phyloP scores from a whole-genome alignment of 2,797 vertebrate species.

The Pristis pectinata region DNA sequence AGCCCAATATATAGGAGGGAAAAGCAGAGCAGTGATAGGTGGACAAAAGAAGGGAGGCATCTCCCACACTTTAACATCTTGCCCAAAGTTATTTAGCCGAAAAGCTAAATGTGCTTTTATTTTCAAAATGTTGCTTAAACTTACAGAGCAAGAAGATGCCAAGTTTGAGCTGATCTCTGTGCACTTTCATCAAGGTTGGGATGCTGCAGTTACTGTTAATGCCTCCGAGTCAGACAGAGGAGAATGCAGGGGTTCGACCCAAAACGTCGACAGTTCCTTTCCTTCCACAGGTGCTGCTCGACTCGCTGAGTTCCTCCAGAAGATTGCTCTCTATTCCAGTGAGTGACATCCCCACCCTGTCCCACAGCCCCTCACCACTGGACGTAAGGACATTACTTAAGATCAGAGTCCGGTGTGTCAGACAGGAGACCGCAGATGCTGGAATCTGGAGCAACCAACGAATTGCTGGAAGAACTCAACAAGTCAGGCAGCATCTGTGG shows the following conservation, averaged over 20 bases:
- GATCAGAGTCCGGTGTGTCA: neutral
- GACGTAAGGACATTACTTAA: neutral
- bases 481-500: no score
- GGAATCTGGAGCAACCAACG: no score
- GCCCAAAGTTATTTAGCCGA: neutral
- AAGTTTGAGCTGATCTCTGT: neutral
- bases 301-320: no score
- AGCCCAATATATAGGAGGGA: no score
- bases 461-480: no score
- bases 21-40: no score
- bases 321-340: no score
- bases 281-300: no score
- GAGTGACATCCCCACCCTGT: neutral
- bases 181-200: neutral
- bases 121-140: neutral
- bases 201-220: neutral
- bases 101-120: neutral
- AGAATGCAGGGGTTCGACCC: no score
- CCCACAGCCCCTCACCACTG: neutral
- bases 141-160: neutral
- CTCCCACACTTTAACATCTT: neutral
- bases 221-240: neutral
- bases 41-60: no score
- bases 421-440: no score
- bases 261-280: no score